Evolutionary conservation across 2,113 vertebrate genomes (phyloP), one percentile per base, ranked within the genome.

Genomic region (Apeltes quadracus): DNA sequence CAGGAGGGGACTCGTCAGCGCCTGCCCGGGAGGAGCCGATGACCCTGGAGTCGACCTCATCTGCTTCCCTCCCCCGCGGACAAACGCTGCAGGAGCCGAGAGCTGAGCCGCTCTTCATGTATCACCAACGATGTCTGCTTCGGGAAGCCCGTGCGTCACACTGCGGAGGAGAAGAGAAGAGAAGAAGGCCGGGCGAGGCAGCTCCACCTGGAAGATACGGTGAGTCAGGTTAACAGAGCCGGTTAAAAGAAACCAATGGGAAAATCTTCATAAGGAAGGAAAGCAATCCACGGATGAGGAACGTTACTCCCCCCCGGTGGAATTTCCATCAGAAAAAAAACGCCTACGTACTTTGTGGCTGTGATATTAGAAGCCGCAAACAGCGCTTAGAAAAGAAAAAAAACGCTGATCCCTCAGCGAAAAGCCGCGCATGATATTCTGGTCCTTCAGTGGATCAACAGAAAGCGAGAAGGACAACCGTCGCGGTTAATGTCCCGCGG

Each of bases 11-110:
- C 76, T 29, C 74, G 86, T 77, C 79, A 22, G 69, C 70, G 20
- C 57, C 75, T 34, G n/a, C 76, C 84, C 78, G 58, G 67, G 56
- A 83, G 76, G 64, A 57, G 72, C 38, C 10, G 70, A 34, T 80
- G 84, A 88, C 82, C 76, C 69, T 75, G 15, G 75, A 85, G 82
- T 83, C 76, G 72, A 87, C 82, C 74, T 83, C 81, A 87, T 89
- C 76, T 83, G 83, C 76, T 78, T 70, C 16, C 67, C 69, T 22
- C 71, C 78, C n/a, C 76, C 11, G 58, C 59, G 74, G 78, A 48
- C 72, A 61, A 79, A 75, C 59, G 9, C 41, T 7, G 68, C 69
- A 38, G 75, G 71, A 82, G 74, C 84, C 69, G 66, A 15, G 51
- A 51, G 75, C 48, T 18, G 68, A 57, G 55, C 58, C 36, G 27